phyloP scores from a whole-genome alignment of 2,888 invertebrate species.

The Cosmia pyralina region DNA sequence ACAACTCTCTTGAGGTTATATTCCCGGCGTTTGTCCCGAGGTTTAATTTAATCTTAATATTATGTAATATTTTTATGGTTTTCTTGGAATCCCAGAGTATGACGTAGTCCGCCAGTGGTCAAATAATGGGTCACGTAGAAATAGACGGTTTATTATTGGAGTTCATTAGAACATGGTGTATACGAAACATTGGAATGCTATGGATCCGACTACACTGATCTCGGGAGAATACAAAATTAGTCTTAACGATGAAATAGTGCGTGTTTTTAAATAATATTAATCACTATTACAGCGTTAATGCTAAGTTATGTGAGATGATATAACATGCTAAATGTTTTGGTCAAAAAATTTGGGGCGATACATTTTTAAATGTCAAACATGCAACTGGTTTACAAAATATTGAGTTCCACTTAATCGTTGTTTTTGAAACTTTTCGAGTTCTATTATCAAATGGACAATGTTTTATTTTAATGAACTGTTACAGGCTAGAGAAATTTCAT shows the following conservation, averaged over 20 bases:
- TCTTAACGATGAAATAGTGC: neutral
- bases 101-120: constrained; percentile 75
- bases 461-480: constrained; percentile 69
- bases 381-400: constrained; percentile 37
- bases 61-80: constrained; percentile 84
- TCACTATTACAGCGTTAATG: constrained; percentile 16
- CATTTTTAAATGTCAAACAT: constrained; percentile 59
- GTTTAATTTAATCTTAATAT: constrained; percentile 74
- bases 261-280: constrained; percentile 34
- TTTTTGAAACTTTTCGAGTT: constrained; percentile 53
- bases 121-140: constrained; percentile 85
- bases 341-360: constrained; percentile 50
- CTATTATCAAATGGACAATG: constrained; percentile 56
- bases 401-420: constrained; percentile 52
- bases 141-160: constrained; percentile 82
- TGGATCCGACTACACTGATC: constrained; percentile 65
- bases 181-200: constrained; percentile 68
- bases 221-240: constrained; percentile 13
- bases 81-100: constrained; percentile 78
- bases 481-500: constrained; percentile 76
- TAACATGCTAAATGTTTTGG: constrained; percentile 49
- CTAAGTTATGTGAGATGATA: constrained; percentile 42
- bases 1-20: constrained; percentile 73
- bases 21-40: constrained; percentile 63
- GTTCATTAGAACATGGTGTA: constrained; percentile 82